These are phyloP conservation scores for Drosophila kambysellisi DNA, from an alignment of 2,888 invertebrate species.

Conservation along the genomic window DNA sequence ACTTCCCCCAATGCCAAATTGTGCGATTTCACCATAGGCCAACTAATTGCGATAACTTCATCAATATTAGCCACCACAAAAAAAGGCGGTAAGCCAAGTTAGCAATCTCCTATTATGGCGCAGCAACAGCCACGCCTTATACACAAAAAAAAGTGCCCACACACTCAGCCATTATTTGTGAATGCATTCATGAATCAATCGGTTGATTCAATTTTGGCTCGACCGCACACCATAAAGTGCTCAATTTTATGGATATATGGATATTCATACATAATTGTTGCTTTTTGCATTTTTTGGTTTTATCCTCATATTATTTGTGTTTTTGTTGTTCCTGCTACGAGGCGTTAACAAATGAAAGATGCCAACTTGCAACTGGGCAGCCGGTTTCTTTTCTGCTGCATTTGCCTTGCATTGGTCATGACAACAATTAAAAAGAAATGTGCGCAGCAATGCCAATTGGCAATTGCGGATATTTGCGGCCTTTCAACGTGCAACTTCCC, in stretches of 20 bases:
- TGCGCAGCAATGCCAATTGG: constrained; percentile 68
- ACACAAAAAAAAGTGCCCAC: constrained; percentile 2
- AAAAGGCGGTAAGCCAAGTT: constrained; percentile 18
- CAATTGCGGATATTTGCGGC: constrained; percentile 62
- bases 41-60: constrained; percentile 57
- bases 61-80: constrained; percentile 34
- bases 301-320: background rate
- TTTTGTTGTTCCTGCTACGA: constrained; percentile 47
- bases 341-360: constrained; percentile 58
- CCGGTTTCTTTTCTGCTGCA: constrained; percentile 37
- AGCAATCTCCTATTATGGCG: constrained; percentile 24
- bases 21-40: constrained; percentile 35
- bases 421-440: constrained; percentile 73
- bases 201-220: constrained; percentile 35
- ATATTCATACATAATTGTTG: constrained; percentile 22
- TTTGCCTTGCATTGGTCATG: constrained; percentile 33
- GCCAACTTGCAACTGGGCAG: constrained; percentile 41
- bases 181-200: constrained; percentile 29
- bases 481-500: background rate
- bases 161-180: constrained; percentile 5
- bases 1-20: constrained; percentile 47
- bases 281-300: constrained; percentile 23
- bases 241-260: constrained; percentile 22
- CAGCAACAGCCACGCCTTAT: constrained; percentile 35
- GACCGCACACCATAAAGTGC: constrained; percentile 35